Evolutionary conservation across 1,140 invertebrate species (phyloP), one percentile per base, ranked within the genome.

Genomic region (Psix sp.): DNA sequence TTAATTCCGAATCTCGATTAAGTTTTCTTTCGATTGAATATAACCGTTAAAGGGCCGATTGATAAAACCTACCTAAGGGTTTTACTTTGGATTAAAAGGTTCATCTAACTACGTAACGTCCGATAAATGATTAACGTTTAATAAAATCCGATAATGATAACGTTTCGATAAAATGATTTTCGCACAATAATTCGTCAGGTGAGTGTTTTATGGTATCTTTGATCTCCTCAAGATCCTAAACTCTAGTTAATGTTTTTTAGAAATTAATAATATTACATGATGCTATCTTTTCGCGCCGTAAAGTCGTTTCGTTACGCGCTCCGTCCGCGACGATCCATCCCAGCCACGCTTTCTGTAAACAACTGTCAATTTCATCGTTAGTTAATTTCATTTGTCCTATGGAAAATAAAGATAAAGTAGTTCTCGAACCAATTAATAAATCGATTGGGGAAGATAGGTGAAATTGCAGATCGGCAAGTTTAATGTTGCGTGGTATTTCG

Each of bases 41-140:
- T 5, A 71, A 72, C 21, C 74, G 16, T 43, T 54, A 45, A 5
- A 63, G 6, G 7, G 76, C 74, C 1, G 33, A 14, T 18, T 45
- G 1, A 11, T 40, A 17, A 5, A 76, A 74, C 7, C 75, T 59
- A 7, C 70, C 65, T 20, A 77, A 48, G 0, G 56, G 24, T 2
- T 31, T 40, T 18, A 14, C 14, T 21, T 56, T 38, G 10, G 15
- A 7, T 15, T 72, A 80, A 3, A 85, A 68, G 1, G 84, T 82
- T 16, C 83, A 57, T 10, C 45, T 35, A 2, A 85, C 82, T 6
- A 77, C 76, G 67, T 80, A 86, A 16, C 78, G 59, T 17, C 82
- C 80, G 13, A 49, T n/a, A n/a, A n/a, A 24, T 11, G 14, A 10
- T 18, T 70, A 39, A 6, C 73, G 63, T 2, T n/a, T n/a, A n/a